Conservation (phyloP, 2,797 vertebrate species). For the Percopsis omiscomaycus region DNA sequence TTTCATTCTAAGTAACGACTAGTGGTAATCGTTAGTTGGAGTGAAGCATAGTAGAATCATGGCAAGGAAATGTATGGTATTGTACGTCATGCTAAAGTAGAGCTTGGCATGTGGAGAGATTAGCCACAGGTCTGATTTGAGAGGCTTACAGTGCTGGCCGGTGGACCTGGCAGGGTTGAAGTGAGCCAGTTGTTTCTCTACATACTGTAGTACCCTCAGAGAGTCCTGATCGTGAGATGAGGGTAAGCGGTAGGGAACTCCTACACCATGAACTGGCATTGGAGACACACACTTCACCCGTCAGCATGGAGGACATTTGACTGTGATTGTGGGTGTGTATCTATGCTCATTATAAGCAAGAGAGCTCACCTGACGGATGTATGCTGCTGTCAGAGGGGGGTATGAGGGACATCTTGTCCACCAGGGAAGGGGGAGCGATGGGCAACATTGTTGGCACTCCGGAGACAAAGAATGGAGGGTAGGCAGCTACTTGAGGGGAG, state of each 20-base stretch:
- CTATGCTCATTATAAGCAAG: not conserved
- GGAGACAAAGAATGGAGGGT: constrained; percentile 90
- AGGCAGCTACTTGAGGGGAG: constrained; percentile 80
- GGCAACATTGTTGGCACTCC: constrained; percentile 87
- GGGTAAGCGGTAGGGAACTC: constrained; percentile 86
- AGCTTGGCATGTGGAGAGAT: constrained; percentile 6
- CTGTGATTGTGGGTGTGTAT: constrained; percentile 9
- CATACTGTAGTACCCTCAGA: constrained; percentile 95
- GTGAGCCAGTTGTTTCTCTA: constrained; percentile 95
- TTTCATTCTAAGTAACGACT: no score
- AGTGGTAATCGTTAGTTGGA: no score
- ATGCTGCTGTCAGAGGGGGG: constrained; percentile 71
- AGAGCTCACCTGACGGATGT: constrained; percentile 61
- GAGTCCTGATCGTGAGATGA: constrained; percentile 90
- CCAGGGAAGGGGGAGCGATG: constrained; percentile 85
- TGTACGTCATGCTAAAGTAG: constrained; percentile 35
- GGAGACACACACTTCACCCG: constrained; percentile 64
- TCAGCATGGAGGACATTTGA: constrained; percentile 33
- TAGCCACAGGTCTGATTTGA: constrained; percentile 31
- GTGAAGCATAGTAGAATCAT: not conserved
- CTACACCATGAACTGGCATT: constrained; percentile 78
- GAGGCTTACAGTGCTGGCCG: constrained; percentile 89
- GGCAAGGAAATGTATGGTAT: not conserved
- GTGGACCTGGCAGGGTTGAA: constrained; percentile 90
- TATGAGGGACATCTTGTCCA: constrained; percentile 85